Evolutionary conservation across 2,888 invertebrate species (phyloP).

Genomic region (Agrochola litura): DNA sequence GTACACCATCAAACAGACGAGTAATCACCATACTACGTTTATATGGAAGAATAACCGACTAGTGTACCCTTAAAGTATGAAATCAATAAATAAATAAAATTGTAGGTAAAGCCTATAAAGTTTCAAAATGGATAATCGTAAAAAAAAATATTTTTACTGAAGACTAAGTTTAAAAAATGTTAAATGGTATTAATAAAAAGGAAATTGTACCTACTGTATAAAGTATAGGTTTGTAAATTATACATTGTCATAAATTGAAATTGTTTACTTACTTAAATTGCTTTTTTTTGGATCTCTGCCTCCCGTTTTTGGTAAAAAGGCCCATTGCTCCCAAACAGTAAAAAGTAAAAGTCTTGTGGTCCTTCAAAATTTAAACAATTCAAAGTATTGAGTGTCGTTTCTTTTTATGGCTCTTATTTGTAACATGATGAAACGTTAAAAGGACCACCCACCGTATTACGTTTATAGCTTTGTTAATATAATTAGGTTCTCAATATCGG

Average conservation of each 20-base stretch:
- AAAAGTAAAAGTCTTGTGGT: slow-evolving; percentile 56
- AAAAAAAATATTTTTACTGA: not conserved
- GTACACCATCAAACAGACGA: no score
- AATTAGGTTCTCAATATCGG: slow-evolving; percentile 61
- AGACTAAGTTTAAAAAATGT: not conserved
- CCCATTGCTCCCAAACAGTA: slow-evolving; percentile 30
- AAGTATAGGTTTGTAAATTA: not conserved
- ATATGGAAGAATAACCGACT: no score
- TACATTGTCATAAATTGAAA: slow-evolving; percentile 14
- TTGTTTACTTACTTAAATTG: not conserved
- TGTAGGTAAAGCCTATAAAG: no score
- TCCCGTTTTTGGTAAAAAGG: slow-evolving; percentile 18
- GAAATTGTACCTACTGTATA: not conserved
- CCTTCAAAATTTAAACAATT: slow-evolving; percentile 66
- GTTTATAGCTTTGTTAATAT: slow-evolving; percentile 67
- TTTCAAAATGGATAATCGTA: not conserved
- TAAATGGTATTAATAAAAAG: not conserved
- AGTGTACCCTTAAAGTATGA: no score
- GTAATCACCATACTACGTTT: no score
- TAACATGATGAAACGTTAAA: slow-evolving; percentile 64
- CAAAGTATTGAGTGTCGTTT: slow-evolving; percentile 63
- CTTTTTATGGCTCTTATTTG: slow-evolving; percentile 64
- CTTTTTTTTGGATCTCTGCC: slow-evolving; percentile 7
- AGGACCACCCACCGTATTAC: slow-evolving; percentile 70
- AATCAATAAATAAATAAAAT: no score